phyloP scores from a whole-genome alignment of 2,888 invertebrate species.

The Parnassius smintheus region DNA sequence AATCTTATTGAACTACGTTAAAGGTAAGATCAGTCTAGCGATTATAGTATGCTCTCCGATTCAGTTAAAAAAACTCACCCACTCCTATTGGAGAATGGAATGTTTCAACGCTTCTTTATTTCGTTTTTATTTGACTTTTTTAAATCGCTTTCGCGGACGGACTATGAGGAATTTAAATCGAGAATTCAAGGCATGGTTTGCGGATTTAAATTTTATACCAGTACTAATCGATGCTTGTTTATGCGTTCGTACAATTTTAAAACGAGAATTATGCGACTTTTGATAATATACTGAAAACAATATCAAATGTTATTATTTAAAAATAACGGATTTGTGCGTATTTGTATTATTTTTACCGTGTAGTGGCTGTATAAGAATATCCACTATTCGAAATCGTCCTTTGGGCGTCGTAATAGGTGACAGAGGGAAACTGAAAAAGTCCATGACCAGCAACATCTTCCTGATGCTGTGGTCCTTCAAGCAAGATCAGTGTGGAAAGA shows the following conservation, averaged over 20 bases:
- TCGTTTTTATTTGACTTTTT: constrained; percentile 21
- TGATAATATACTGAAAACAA: too few species aligned
- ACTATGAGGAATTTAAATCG: constrained; percentile 23
- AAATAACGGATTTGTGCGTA: too few species aligned
- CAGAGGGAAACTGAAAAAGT: too few species aligned
- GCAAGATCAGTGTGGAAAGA: too few species aligned
- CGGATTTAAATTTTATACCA: constrained; percentile 1
- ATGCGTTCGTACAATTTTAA: neutral
- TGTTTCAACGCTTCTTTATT: constrained; percentile 22
- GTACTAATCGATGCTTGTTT: neutral
- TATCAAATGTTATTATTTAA: too few species aligned
- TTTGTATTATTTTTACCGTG: too few species aligned
- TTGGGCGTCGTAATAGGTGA: too few species aligned
- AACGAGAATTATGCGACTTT: too few species aligned
- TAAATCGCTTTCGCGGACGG: constrained; percentile 15
- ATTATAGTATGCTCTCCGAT: constrained; percentile 36
- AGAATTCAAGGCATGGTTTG: constrained; percentile 19
- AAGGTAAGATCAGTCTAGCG: constrained; percentile 47
- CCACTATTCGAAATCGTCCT: too few species aligned
- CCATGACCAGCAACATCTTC: too few species aligned
- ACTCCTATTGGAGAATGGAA: constrained; percentile 30
- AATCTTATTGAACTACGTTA: constrained; percentile 61
- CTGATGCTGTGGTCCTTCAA: too few species aligned
- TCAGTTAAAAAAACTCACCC: constrained; percentile 47
- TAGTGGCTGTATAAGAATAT: too few species aligned